Percentiles rank a stretch among this genome's conserved stretches.
Conservation (phyloP, 2,888 invertebrate species). For the Metopia argyrocephala region DNA sequence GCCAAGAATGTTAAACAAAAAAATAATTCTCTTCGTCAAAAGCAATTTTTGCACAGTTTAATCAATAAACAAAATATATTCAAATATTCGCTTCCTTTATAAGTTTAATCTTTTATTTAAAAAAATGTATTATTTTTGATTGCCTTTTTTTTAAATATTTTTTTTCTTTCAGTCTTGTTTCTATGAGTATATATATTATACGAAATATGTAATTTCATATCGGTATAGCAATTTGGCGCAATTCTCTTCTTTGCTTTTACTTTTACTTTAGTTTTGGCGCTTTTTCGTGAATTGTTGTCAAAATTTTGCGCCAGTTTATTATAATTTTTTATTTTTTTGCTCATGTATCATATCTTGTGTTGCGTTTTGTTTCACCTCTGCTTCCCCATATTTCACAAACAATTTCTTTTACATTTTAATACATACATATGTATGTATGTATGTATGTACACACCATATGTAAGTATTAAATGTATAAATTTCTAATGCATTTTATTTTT, state of each 20-base stretch:
- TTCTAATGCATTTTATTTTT: conserved; percentile 42
- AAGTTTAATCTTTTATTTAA: too few relatives aligned
- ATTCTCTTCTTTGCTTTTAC: conserved; percentile 55
- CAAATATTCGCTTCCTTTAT: too few relatives aligned
- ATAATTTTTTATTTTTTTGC: conserved; percentile 26
- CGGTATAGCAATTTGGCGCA: conserved; percentile 46
- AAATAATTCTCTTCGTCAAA: too few relatives aligned
- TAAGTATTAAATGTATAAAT: neutral
- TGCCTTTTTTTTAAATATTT: too few relatives aligned
- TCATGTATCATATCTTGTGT: neutral
- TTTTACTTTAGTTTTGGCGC: conserved; percentile 62
- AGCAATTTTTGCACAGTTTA: too few relatives aligned
- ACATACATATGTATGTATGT: neutral
- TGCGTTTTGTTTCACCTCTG: neutral
- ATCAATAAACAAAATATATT: too few relatives aligned
- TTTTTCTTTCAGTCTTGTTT: too few relatives aligned
- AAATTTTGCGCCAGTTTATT: conserved; percentile 60
- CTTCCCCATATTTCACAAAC: neutral
- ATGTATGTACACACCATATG: too few relatives aligned
- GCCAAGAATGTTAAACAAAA: too few relatives aligned
- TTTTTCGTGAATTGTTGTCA: conserved; percentile 54
- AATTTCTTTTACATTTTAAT: neutral
- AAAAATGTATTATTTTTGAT: too few relatives aligned
- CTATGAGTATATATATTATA: too few relatives aligned
- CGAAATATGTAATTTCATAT: conserved; percentile 1